Evolutionary conservation across 1,140 invertebrate genomes (phyloP).

Genomic region (Drosophila jambulina): DNA sequence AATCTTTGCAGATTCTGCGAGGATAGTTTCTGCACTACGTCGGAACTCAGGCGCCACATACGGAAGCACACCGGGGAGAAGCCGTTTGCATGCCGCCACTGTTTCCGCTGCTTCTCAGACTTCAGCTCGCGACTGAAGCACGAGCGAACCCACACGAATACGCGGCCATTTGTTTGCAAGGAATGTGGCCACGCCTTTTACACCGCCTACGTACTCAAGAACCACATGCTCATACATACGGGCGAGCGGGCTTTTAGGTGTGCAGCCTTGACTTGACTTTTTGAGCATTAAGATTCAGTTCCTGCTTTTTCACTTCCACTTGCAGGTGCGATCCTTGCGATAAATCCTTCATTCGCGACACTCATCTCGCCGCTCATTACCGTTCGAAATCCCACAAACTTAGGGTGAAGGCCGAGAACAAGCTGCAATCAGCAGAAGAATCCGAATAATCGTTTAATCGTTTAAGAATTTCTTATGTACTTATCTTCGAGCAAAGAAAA

Average conservation of each 20-base stretch:
- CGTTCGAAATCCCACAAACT: constrained; percentile 64
- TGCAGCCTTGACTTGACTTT: constrained; percentile 38
- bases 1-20: constrained; percentile 50
- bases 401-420: constrained; percentile 27
- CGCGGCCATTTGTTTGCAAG: constrained; percentile 86
- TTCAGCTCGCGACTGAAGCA: constrained; percentile 62
- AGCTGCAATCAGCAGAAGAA: not conserved
- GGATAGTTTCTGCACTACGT: constrained; percentile 61
- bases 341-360: constrained; percentile 55
- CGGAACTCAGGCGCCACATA: constrained; percentile 61
- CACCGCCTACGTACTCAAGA: constrained; percentile 77
- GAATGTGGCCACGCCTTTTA: constrained; percentile 87
- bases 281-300: constrained; percentile 3
- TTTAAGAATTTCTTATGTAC: not conserved
- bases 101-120: constrained; percentile 62
- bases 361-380: constrained; percentile 56
- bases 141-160: constrained; percentile 86
- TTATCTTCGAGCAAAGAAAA: not conserved
- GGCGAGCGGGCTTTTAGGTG: constrained; percentile 60
- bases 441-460: too few relatives aligned
- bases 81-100: constrained; percentile 57
- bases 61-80: constrained; percentile 61
- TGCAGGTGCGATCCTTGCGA: constrained; percentile 57
- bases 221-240: constrained; percentile 68
- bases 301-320: not conserved